Evolutionary conservation across 2,797 vertebrate genomes (phyloP).

Genomic region (Rhinophrynus dorsalis): DNA sequence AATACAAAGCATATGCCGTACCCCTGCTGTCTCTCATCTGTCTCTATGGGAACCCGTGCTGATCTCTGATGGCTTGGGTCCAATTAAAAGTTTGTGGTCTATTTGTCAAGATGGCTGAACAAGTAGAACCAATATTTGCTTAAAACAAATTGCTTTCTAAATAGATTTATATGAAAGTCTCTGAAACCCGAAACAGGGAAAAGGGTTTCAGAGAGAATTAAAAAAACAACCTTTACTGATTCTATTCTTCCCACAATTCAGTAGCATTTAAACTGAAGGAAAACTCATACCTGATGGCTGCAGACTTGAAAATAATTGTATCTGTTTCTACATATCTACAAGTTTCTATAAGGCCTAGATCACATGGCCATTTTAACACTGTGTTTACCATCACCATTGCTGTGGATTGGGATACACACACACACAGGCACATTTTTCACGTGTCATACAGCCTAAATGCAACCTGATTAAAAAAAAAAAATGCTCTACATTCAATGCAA

Average conservation of each 20-base stretch:
- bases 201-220: neutral
- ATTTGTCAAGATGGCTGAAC: conserved; percentile 74
- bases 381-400: too few relatives aligned
- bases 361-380: too few relatives aligned
- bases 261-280: too few relatives aligned
- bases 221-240: neutral
- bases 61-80: conserved; percentile 70
- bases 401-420: too few relatives aligned
- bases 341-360: too few relatives aligned
- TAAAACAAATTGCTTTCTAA: conserved; percentile 74
- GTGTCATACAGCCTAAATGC: too few relatives aligned
- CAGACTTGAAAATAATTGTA: too few relatives aligned
- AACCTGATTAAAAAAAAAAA: too few relatives aligned
- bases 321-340: too few relatives aligned
- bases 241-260: neutral
- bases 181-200: neutral
- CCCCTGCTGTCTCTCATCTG: conserved; percentile 75
- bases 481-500: too few relatives aligned
- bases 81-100: conserved; percentile 76
- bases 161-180: conserved; percentile 65
- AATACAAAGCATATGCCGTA: conserved; percentile 68
- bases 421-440: too few relatives aligned
- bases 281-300: too few relatives aligned
- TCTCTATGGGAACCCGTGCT: conserved; percentile 71
- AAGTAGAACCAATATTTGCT: conserved; percentile 72